These are phyloP conservation scores for Prenolepis imparis DNA, from an alignment of 2,888 invertebrate genomes.

Conservation along the genomic window DNA sequence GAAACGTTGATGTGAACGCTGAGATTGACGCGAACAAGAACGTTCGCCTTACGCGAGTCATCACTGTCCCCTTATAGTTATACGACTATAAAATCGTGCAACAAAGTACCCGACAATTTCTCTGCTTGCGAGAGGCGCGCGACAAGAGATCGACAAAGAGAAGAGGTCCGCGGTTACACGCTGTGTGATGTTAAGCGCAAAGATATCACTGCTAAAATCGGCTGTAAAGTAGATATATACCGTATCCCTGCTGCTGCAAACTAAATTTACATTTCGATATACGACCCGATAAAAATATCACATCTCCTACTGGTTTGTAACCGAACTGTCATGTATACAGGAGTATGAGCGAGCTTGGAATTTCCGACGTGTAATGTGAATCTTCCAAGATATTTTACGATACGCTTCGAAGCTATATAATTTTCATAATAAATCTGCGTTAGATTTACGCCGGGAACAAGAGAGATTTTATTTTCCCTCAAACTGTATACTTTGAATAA, in stretches of 20 bases:
- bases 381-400: slow-evolving; percentile 54
- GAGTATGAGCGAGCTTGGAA: slow-evolving; percentile 27
- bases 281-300: slow-evolving; percentile 84
- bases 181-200: slow-evolving; percentile 77
- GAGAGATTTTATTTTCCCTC: not conserved
- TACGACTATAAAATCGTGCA: slow-evolving; percentile 47
- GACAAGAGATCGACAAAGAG: slow-evolving; percentile 47
- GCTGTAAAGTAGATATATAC: slow-evolving; percentile 83
- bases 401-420: slow-evolving; percentile 55
- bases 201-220: slow-evolving; percentile 84
- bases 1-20: not conserved
- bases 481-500: not conserved
- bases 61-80: slow-evolving; percentile 43
- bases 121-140: slow-evolving; percentile 9
- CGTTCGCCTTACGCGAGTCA: slow-evolving; percentile 28
- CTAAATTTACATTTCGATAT: slow-evolving; percentile 85
- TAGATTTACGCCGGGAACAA: slow-evolving; percentile 24
- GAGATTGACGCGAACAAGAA: slow-evolving; percentile 19
- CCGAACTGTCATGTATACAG: slow-evolving; percentile 44
- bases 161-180: slow-evolving; percentile 64
- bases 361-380: slow-evolving; percentile 57
- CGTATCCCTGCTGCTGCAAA: slow-evolving; percentile 73
- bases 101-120: slow-evolving; percentile 35
- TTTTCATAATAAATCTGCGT: slow-evolving; percentile 54
- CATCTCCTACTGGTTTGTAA: slow-evolving; percentile 74